Evolutionary conservation across 2,797 vertebrate species (phyloP).

Genomic region (Phrynocephalus guinanensis): DNA sequence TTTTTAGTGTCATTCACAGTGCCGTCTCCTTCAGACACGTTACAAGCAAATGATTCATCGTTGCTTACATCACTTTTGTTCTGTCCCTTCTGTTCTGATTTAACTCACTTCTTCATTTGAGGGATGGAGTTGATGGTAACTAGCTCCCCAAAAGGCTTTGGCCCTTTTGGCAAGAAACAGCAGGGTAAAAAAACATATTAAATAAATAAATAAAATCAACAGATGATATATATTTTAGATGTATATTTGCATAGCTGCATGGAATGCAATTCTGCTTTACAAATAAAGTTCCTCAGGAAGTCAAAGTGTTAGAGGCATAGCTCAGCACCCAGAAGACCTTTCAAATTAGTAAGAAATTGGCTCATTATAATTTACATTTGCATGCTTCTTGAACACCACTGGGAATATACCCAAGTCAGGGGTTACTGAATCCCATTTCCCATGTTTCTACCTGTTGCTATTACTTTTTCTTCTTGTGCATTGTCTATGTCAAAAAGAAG

Average conservation of each 20-base stretch:
- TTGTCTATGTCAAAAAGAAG: neutral
- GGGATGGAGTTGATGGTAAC: neutral
- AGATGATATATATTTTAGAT: neutral
- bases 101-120: constrained; percentile 35
- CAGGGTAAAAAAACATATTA: too few species aligned
- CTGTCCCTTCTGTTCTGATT: constrained; percentile 32
- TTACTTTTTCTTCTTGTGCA: neutral
- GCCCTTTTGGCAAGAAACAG: too few species aligned
- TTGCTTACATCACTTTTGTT: constrained; percentile 28
- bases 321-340: constrained; percentile 14
- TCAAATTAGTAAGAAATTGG: neutral
- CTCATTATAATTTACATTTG: neutral
- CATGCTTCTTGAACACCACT: neutral
- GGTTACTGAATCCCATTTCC: neutral
- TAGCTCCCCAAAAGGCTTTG: too few species aligned
- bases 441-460: neutral
- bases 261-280: constrained; percentile 47
- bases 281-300: constrained; percentile 41
- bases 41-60: neutral
- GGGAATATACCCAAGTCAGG: neutral
- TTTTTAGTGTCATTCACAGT: constrained; percentile 29
- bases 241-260: constrained; percentile 25
- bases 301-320: neutral
- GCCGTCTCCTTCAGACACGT: neutral
- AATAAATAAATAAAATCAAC: neutral